phyloP scores from a whole-genome alignment of 2,888 invertebrate genomes.

The Epinotia bilunana region DNA sequence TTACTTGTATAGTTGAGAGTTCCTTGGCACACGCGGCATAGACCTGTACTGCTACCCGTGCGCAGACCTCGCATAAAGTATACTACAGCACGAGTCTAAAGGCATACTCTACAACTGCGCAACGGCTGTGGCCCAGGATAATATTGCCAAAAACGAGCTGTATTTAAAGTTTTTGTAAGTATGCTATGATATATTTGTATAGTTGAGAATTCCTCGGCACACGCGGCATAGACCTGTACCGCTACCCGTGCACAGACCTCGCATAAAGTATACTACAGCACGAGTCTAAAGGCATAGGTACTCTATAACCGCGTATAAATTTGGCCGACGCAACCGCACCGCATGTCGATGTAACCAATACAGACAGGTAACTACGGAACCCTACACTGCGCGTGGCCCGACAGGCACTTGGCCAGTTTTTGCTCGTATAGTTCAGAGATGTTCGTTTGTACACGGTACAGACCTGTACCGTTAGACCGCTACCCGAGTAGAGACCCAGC shows the following conservation, averaged over 20 bases:
- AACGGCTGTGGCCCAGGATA: conserved; percentile 75
- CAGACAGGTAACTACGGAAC: too few species aligned
- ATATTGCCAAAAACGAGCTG: conserved; percentile 76
- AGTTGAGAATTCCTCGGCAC: conserved; percentile 80
- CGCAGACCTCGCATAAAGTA: conserved; percentile 88
- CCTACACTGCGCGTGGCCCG: too few species aligned
- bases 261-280: conserved; percentile 88
- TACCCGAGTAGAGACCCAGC: too few species aligned
- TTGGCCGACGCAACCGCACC: too few species aligned
- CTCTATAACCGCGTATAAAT: conserved; percentile 85
- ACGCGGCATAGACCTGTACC: conserved; percentile 86
- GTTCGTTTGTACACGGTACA: neutral
- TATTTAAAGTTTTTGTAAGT: conserved; percentile 87
- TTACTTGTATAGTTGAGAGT: conserved; percentile 53
- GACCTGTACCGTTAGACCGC: too few species aligned
- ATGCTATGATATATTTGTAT: conserved; percentile 6
- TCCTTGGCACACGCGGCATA: conserved; percentile 86
- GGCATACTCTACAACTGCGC: conserved; percentile 85
- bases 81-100: conserved; percentile 85
- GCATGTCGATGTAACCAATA: too few species aligned
- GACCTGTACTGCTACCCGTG: conserved; percentile 85
- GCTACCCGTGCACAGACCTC: conserved; percentile 86
- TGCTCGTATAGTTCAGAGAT: too few species aligned
- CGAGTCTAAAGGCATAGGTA: conserved; percentile 82
- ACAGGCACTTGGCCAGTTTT: too few species aligned